Base-by-base conservation (phyloP, 2,113 vertebrate species). In the Condylura cristata region DNA sequence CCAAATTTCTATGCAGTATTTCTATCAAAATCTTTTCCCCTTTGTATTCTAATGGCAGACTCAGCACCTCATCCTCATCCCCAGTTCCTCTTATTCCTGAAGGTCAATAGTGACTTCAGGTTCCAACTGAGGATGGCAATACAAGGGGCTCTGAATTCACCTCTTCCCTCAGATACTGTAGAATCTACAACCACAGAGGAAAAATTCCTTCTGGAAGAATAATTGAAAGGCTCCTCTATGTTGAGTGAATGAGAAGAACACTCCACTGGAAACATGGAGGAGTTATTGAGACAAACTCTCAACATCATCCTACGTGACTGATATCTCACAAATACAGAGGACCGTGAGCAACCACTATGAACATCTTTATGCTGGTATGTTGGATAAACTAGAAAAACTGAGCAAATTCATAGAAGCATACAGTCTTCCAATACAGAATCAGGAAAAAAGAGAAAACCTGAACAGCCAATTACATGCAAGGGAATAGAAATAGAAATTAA, bases 141-240 rank as follows among this genome's bases (percentile, higher is more conserved):
- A 20, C 37, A 68, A 10, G 24, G 34, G 24, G 6, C 26, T 51
- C 63, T 84, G 82, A 70, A 53, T n/a, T 53, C n/a, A 70, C 26
- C n/a, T 70, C 24, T 0, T 30, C 0, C 18, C 20, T 16, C 11
- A 70, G 26, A 51, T 17, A 84, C 16, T 0, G 7, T 1, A 22
- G 53, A 53, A 6, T 39, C 63, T 39, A 37, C 16, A 68, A 46
- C 63, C 22, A 39, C 26, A 53, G 14, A 37, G 37, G 34, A 70
- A 84, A 9, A 37, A 53, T 13, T 70, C 24, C 20, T 11, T 30
- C 60, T 61, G 26, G 6, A 56, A 56, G 51, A 68, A 8, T 32
- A n/a, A 30, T 24, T 20, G n/a, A 82, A 12, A 56, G 20, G 53
- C 53, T 8, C 12, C 44, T 18, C 17, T 16, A 46, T 20, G 46